phyloP scores from a whole-genome alignment of 2,113 vertebrate species.

The Podilymbus podiceps region DNA sequence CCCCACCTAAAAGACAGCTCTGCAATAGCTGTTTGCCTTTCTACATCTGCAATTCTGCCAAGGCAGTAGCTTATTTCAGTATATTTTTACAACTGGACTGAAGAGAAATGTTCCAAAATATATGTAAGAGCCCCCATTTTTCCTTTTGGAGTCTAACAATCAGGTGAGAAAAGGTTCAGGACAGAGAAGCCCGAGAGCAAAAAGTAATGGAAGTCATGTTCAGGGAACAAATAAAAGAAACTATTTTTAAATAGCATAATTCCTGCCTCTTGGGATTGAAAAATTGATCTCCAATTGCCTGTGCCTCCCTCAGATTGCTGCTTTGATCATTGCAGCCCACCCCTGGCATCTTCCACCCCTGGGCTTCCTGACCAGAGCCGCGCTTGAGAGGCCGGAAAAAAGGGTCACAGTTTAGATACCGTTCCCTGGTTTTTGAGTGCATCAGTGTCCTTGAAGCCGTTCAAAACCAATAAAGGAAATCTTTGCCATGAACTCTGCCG shows the following conservation, averaged over 20 bases:
- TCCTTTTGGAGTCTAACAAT: background rate
- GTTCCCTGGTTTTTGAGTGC: background rate
- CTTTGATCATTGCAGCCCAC: background rate
- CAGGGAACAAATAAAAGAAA: fast-evolving
- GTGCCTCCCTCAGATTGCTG: background rate
- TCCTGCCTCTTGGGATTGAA: background rate
- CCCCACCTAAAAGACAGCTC: background rate
- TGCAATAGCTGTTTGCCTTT: background rate
- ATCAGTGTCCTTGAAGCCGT: background rate
- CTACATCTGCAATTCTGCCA: background rate
- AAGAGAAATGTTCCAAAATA: background rate
- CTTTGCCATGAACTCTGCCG: background rate
- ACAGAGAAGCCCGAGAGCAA: background rate
- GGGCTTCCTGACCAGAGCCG: background rate
- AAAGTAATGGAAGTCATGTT: background rate
- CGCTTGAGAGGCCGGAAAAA: background rate
- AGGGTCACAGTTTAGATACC: fast-evolving
- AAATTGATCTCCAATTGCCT: background rate
- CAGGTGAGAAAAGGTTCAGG: background rate
- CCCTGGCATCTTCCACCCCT: background rate
- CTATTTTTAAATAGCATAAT: background rate
- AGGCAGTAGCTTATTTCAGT: background rate
- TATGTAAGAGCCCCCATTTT: background rate
- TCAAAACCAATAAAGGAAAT: background rate
- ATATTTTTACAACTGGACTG: background rate